Evolutionary conservation across 2,797 vertebrate species (phyloP).

Genomic region (Bothrops alternatus): DNA sequence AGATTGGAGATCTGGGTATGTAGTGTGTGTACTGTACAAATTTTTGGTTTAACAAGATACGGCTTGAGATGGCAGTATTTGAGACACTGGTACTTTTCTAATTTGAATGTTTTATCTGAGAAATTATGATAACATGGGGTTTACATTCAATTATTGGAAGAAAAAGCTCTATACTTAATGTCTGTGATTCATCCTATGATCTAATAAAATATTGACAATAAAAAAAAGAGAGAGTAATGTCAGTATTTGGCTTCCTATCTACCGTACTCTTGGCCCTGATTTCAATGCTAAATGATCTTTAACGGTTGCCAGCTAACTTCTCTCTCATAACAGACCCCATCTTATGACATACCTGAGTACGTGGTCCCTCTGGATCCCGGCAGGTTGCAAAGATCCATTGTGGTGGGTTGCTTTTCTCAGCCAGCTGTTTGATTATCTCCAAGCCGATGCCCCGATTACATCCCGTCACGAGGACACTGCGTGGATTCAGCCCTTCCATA

Average conservation of each 20-base stretch:
- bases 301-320: background rate
- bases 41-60: no score
- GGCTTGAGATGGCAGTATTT: no score
- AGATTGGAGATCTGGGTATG: no score
- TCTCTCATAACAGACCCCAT: background rate
- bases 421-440: constrained; percentile 61
- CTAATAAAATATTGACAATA: no score
- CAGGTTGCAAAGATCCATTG: constrained; percentile 63
- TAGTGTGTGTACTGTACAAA: no score
- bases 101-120: no score
- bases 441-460: constrained; percentile 66
- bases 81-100: no score
- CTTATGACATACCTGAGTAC: background rate
- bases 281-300: background rate
- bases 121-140: no score
- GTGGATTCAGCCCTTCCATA: background rate
- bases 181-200: no score
- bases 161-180: no score
- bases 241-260: background rate
- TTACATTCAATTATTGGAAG: no score
- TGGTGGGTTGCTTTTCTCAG: constrained; percentile 10
- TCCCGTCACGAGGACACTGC: constrained; percentile 63
- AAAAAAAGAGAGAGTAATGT: background rate
- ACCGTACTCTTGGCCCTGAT: background rate
- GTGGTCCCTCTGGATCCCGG: constrained; percentile 58